These are phyloP conservation scores for Leptodactylus fuscus DNA, from an alignment of 2,113 vertebrate genomes.

Conservation along the genomic window DNA sequence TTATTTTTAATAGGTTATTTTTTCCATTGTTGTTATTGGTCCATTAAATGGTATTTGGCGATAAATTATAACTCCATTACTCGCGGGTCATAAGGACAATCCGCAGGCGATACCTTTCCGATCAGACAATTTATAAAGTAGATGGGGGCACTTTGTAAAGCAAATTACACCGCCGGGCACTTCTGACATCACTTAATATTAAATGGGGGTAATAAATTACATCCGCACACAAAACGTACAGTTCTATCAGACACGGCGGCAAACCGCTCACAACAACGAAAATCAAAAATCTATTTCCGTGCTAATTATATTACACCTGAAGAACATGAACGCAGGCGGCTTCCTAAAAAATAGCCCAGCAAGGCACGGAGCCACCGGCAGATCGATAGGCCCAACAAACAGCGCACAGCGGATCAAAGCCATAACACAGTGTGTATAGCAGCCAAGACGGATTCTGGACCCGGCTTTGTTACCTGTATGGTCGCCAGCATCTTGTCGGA, in stretches of 20 bases:
- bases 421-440: not conserved
- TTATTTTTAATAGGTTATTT: too few relatives aligned
- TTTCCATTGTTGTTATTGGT: too few relatives aligned
- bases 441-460: not conserved
- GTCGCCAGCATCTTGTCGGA: not conserved
- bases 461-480: not conserved
- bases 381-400: not conserved
- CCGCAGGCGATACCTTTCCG: too few relatives aligned
- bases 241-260: not conserved
- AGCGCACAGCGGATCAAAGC: not conserved
- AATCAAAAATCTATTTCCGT: not conserved
- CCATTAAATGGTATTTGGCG: not conserved
- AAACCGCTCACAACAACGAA: not conserved
- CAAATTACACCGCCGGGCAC: not conserved
- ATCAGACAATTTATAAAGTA: not conserved
- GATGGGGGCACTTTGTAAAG: not conserved
- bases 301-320: constrained; percentile 19
- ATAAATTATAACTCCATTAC: not conserved
- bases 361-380: not conserved
- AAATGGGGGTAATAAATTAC: constrained; percentile 25
- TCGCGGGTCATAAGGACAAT: not conserved
- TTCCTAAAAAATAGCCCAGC: not conserved
- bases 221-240: not conserved
- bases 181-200: constrained; percentile 15
- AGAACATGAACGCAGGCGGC: not conserved